Evolutionary conservation across 2,888 invertebrate species (phyloP), one percentile per base, ranked within the genome.

Genomic region (Nipponacmea schrenckii): DNA sequence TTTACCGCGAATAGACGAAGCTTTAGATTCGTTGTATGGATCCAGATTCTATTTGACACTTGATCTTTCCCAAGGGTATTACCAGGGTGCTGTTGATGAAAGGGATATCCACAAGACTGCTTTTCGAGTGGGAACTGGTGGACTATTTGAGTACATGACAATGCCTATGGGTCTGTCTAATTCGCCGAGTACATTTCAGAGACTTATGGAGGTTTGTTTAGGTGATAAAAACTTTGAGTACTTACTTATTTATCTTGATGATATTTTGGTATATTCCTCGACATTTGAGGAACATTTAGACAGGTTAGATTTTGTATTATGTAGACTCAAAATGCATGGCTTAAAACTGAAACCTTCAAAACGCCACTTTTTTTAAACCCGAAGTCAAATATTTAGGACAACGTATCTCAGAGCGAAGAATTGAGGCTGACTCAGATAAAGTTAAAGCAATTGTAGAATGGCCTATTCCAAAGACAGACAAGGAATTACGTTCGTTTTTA

Each of bases 141-240:
- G 76, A 14, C 56, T 80, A 8, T 80, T 70, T 56, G 75, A 81
- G 63, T 77, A 70, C 50, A 26, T 44, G 1, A 17, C 74, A 8
- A 78, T 81, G 75, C 78, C 77, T 8, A 70, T 79, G 44, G 78
- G 79, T 2, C 56, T 80, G 3, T 75, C 70, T 39, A 77, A 75
- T 65, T 71, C 74, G 12, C 78, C 80, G 0, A 71, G 74, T 2
- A 81, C 78, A 0, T 80, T 80, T 64, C 72, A 73, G 67, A 14
- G 77, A 5, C 26, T 80, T 8, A 77, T 81, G 77, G 75, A 80
- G 17, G 70, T 65, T 14, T 69, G 69, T 46, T 72, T 80, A 26
- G 72, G 69, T 46, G 80, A 78, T 27, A 64, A 71, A 20, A 78
- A 72, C 27, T 76, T 79, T 67, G 71, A 79, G 31, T 64, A 68